Conservation (phyloP, 1,140 invertebrate genomes). For the Metopolophium dirhodum region DNA sequence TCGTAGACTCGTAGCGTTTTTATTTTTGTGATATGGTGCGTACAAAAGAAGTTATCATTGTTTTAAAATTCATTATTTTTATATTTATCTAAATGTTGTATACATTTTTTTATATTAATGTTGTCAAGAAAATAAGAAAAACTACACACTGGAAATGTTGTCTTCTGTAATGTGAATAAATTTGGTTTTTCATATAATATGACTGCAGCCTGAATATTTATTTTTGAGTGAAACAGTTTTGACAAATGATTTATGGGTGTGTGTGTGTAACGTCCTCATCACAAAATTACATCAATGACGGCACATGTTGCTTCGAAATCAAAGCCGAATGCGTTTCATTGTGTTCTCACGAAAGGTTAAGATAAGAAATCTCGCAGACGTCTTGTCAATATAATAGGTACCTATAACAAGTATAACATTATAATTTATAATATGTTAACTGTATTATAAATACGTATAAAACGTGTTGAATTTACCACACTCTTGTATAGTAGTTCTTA, state of each 20-base stretch:
- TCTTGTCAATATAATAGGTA: not conserved
- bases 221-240: not conserved
- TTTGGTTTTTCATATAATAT: not conserved
- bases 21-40: not conserved
- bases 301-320: not conserved
- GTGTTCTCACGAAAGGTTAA: not conserved
- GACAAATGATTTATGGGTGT: not conserved
- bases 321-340: not conserved
- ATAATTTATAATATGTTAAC: not conserved
- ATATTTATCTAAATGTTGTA: too few species aligned
- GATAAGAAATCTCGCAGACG: not conserved
- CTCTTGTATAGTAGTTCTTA: not conserved
- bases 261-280: not conserved
- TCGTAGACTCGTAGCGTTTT: not conserved
- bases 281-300: not conserved
- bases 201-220: not conserved
- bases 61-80: too few species aligned
- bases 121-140: not conserved
- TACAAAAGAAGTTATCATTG: not conserved
- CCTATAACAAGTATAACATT: not conserved
- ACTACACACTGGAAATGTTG: not conserved
- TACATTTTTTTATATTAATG: not conserved
- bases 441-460: not conserved
- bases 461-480: not conserved
- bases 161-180: not conserved